Evolutionary conservation across 30 jellyfish, hydroid and myxozoan species (phyloP), one percentile per base, ranked within the genome.

Genomic region (Aurelia aurita complex sp. Pacific): DNA sequence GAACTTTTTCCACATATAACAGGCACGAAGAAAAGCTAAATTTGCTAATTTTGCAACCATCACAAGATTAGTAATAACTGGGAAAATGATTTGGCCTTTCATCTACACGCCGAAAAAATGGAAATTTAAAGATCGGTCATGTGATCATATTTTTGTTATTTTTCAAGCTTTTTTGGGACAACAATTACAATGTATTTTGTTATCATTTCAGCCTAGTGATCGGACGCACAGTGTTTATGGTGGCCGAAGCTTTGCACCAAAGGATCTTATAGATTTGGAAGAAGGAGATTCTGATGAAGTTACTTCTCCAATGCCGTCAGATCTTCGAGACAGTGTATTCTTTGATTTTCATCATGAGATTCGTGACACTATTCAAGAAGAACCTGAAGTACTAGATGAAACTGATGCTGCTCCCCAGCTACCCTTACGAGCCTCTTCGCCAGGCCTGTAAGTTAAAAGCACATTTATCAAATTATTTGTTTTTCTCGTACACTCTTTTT

Each of bases 221-320:
- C 87, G 94, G 6, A 85, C 88, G 14, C 88, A 85, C 18, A 74
- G 88, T 14, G 94, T 85, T 17, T 94, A 69, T 76, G 80, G 96
- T 54, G 98, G 98, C 34, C 75, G 98, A 64, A 94, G 98, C 63
- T 94, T 88, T 79, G 98, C 98, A 16, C 98, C 98, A 5, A 97
- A 95, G 23, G 98, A 94, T 62, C 91, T 94, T 0, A 54, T 38
- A 18, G 89, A 75, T 42, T 36, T 69, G 19, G 97, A 82, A 57
- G 92, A 86, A 10, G 86, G 65, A 10, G 97, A 86, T 69, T 43
- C 76, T 12, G 82, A 85, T 32, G 75, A 86, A 14, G 59, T 84
- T 57, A 59, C 89, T 32, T 64, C 89, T n/a, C 85, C 90, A 36
- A 73, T 85, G n/a, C 86, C 97, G 34, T 84, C 89, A 16, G 81